A percentile compares a stretch with the other conserved stretches of the same genome.
These are phyloP conservation scores for Nemurella pictetii DNA, from an alignment of 2,888 invertebrate species.

Conservation along the genomic window DNA sequence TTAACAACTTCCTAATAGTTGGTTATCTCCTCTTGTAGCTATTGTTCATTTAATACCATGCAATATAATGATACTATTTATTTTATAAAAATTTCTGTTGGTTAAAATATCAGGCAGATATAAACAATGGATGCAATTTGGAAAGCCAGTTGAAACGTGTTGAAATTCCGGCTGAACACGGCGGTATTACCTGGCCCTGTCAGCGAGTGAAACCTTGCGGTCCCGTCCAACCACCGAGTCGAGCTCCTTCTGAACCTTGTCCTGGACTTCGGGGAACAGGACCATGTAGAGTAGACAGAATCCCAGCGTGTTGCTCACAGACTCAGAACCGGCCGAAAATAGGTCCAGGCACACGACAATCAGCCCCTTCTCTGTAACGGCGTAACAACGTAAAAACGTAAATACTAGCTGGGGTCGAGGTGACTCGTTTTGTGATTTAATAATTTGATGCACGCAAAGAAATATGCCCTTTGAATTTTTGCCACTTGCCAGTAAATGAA, in stretches of 20 bases:
- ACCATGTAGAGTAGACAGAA: slow-evolving; percentile 43
- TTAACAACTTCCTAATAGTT: no score
- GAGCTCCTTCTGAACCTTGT: slow-evolving; percentile 41
- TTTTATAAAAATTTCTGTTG: no score
- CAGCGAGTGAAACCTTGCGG: not conserved
- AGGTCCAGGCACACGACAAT: slow-evolving; percentile 39
- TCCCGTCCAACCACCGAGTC: slow-evolving; percentile 39
- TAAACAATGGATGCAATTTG: no score
- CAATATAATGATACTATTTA: no score
- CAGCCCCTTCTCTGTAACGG: slow-evolving; percentile 41
- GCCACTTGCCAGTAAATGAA: slow-evolving; percentile 32
- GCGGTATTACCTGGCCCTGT: slow-evolving; percentile 27
- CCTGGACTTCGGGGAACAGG: slow-evolving; percentile 42
- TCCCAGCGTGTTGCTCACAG: slow-evolving; percentile 41
- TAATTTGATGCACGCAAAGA: not conserved
- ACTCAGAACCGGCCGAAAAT: slow-evolving; percentile 43
- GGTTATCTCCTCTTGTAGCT: no score
- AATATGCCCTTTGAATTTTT: no score
- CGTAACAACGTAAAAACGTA: not conserved
- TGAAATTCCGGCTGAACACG: no score
- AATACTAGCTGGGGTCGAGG: not conserved
- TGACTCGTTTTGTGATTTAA: not conserved
- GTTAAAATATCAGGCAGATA: no score
- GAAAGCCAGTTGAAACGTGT: no score
- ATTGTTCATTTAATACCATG: no score